A percentile compares a stretch with the other conserved stretches of the same genome.
phyloP scores from a whole-genome alignment of 2,888 invertebrate species.

The Eupelmus urozonus region DNA sequence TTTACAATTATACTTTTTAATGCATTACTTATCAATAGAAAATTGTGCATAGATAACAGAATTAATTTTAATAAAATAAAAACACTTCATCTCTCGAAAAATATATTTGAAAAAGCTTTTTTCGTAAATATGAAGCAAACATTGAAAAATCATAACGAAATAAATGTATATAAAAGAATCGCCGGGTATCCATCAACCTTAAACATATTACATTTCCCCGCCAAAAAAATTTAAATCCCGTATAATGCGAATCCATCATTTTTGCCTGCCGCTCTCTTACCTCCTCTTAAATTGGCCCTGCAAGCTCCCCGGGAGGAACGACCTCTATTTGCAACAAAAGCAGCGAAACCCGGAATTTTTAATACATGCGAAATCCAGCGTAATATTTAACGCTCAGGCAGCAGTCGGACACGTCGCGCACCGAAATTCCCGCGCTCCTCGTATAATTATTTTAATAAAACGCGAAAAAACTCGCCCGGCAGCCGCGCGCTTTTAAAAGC shows the following conservation, averaged over 20 bases:
- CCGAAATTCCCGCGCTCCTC: not conserved
- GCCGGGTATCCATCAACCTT: not conserved
- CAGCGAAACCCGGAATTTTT: slow-evolving; percentile 25
- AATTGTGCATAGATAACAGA: no score
- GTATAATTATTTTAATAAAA: slow-evolving; percentile 51
- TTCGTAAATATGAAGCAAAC: not conserved
- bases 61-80: no score
- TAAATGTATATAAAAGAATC: not conserved
- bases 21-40: no score
- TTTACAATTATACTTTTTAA: no score
- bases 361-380: slow-evolving; percentile 33
- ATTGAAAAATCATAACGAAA: not conserved
- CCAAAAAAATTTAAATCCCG: not conserved
- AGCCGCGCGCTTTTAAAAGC: not conserved
- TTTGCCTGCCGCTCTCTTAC: not conserved
- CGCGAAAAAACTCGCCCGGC: slow-evolving; percentile 7
- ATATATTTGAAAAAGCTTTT: not conserved
- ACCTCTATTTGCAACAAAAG: slow-evolving; percentile 8
- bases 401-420: not conserved
- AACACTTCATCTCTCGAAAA: not conserved
- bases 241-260: not conserved
- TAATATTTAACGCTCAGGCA: not conserved
- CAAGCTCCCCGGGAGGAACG: not conserved
- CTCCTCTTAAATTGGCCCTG: slow-evolving; percentile 1
- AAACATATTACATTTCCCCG: not conserved